phyloP scores from a whole-genome alignment of 1,140 invertebrate genomes.

The Dendrolimus kikuchii region DNA sequence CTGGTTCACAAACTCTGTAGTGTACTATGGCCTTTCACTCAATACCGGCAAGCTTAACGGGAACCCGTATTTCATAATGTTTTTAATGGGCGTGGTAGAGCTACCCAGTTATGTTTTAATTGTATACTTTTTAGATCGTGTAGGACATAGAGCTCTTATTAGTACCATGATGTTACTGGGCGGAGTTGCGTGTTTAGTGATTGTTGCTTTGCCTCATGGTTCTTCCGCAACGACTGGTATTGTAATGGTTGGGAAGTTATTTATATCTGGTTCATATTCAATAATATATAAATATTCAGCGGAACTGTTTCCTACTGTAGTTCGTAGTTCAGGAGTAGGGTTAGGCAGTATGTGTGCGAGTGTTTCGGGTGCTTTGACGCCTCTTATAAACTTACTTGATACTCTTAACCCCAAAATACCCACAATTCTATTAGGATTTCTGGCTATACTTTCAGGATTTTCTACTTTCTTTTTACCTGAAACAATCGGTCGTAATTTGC shows the following conservation, averaged over 20 bases:
- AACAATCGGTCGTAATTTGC: slow-evolving; percentile 84
- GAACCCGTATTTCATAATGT: slow-evolving; percentile 86
- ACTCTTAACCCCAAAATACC: slow-evolving; percentile 80
- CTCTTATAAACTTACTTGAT: slow-evolving; percentile 81
- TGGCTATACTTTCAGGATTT: slow-evolving; percentile 83
- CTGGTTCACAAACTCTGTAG: slow-evolving; percentile 90
- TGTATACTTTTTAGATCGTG: slow-evolving; percentile 78
- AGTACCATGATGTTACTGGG: slow-evolving; percentile 82
- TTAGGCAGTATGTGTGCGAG: slow-evolving; percentile 91
- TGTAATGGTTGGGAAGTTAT: slow-evolving; percentile 85
- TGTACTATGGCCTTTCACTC: slow-evolving; percentile 88
- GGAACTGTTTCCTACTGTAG: slow-evolving; percentile 89
- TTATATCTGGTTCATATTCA: slow-evolving; percentile 88
- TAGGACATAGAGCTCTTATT: slow-evolving; percentile 81
- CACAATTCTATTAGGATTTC: slow-evolving; percentile 80
- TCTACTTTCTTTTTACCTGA: slow-evolving; percentile 86
- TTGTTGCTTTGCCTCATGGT: slow-evolving; percentile 76
- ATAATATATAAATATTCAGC: slow-evolving; percentile 93
- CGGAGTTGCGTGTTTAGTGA: slow-evolving; percentile 79
- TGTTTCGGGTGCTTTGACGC: slow-evolving; percentile 86
- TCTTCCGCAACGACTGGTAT: slow-evolving; percentile 68
- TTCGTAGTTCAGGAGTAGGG: slow-evolving; percentile 88
- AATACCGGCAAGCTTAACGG: slow-evolving; percentile 84
- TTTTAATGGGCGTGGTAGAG: slow-evolving; percentile 85
- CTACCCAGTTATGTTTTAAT: slow-evolving; percentile 84